Percentiles rank a stretch among this genome's conserved stretches.
Evolutionary conservation across 2,888 invertebrate genomes (phyloP).

Genomic region (Oithona nana): DNA sequence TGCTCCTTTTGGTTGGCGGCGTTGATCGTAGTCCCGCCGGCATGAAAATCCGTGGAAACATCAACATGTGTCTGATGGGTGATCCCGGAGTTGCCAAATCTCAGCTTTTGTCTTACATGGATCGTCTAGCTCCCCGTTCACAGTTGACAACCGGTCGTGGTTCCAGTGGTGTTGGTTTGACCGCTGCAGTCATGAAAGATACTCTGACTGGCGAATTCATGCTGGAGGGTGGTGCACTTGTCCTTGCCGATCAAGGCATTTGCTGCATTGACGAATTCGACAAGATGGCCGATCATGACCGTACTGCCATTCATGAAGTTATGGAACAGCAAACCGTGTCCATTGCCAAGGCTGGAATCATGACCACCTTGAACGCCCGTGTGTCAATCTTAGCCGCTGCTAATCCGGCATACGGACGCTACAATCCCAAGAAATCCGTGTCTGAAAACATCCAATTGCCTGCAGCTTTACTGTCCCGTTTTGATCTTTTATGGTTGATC

Average conservation of each 20-base stretch:
- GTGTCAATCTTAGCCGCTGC: constrained; percentile 95
- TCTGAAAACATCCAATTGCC: constrained; percentile 97
- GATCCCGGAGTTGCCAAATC: constrained; percentile 99
- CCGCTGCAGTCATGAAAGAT: constrained; percentile 95
- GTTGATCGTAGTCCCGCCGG: constrained; percentile 57
- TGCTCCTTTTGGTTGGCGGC: constrained; percentile 63
- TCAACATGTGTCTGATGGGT: constrained; percentile 97
- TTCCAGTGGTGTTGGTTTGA: constrained; percentile 94
- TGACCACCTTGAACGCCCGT: constrained; percentile 92
- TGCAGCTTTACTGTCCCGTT: constrained; percentile 85
- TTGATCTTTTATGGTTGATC: constrained; percentile 88
- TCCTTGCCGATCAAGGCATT: constrained; percentile 70
- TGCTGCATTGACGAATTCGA: constrained; percentile 99
- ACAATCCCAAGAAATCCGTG: constrained; percentile 81
- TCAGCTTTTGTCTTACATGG: constrained; percentile 82
- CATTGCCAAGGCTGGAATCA: constrained; percentile 97
- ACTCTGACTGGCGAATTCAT: constrained; percentile 93
- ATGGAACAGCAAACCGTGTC: constrained; percentile 99
- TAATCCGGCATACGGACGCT: constrained; percentile 94
- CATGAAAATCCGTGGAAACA: constrained; percentile 87
- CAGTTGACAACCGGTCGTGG: constrained; percentile 93
- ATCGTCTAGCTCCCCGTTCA: constrained; percentile 70
- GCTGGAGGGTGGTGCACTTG: constrained; percentile 87
- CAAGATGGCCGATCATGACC: constrained; percentile 90
- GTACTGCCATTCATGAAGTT: constrained; percentile 90